Conservation (phyloP, 2,888 invertebrate species). For the Aricia artaxerxes region DNA sequence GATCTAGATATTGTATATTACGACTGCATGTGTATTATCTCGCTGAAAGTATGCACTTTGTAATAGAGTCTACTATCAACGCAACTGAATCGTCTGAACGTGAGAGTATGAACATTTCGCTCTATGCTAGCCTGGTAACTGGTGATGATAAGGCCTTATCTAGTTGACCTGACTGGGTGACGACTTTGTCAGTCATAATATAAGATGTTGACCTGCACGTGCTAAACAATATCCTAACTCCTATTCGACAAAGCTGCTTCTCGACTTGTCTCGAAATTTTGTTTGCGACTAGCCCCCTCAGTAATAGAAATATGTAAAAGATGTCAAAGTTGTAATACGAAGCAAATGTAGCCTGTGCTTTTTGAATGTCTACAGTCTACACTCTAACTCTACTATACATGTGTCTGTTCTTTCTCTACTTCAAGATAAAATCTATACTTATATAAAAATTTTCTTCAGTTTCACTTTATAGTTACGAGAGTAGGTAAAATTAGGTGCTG, state of each 20-base stretch:
- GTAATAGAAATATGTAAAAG: too few relatives aligned
- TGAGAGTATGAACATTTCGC: neutral
- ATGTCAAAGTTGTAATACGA: too few relatives aligned
- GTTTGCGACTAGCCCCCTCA: too few relatives aligned
- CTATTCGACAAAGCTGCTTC: neutral
- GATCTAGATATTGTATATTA: neutral
- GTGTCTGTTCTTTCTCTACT: too few relatives aligned
- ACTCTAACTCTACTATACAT: too few relatives aligned
- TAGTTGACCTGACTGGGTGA: slow-evolving; percentile 15
- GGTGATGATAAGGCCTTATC: neutral
- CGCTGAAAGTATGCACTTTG: neutral
- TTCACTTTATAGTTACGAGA: too few relatives aligned
- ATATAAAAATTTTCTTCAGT: too few relatives aligned
- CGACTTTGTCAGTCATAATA: slow-evolving; percentile 19
- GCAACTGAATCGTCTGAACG: neutral
- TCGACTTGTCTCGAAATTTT: neutral
- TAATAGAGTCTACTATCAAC: neutral
- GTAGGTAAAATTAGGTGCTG: neutral
- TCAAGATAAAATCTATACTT: too few relatives aligned
- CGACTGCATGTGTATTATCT: neutral
- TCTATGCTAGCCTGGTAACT: neutral
- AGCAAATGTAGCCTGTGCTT: too few relatives aligned
- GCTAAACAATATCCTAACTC: neutral
- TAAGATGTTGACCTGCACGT: neutral
- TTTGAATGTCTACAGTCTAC: too few relatives aligned